A percentile compares a stretch with the other conserved stretches of the same genome.
These are phyloP conservation scores for Caradrina clavipalpis DNA, from an alignment of 2,888 invertebrate species.

Conservation along the genomic window DNA sequence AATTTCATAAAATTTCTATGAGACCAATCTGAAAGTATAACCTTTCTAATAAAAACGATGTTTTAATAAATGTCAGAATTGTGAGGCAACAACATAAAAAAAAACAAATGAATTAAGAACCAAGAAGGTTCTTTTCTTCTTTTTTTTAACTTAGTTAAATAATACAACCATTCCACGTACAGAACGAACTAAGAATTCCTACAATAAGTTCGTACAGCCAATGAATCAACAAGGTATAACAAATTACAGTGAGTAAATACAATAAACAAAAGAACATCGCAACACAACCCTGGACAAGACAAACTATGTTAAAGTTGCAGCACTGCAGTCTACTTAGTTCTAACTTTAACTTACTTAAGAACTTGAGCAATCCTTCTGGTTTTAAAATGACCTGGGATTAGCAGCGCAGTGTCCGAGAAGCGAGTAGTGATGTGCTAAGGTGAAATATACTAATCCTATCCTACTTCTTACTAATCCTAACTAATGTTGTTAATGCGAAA, in stretches of 20 bases:
- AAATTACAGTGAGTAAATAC: background rate
- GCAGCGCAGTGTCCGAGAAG: conserved; percentile 13
- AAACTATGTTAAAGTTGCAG: conserved; percentile 29
- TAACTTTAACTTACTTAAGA: conserved; percentile 14
- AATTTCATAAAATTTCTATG: too few relatives aligned
- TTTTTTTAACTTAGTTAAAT: too few relatives aligned
- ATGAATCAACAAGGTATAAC: conserved; percentile 15
- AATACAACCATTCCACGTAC: too few relatives aligned
- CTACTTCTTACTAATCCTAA: too few relatives aligned
- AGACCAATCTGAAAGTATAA: too few relatives aligned
- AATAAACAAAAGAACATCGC: conserved; percentile 10
- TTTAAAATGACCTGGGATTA: conserved; percentile 29
- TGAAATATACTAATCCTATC: conserved; percentile 55
- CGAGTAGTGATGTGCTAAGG: conserved; percentile 41
- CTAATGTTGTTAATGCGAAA: too few relatives aligned
- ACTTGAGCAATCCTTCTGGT: conserved; percentile 7
- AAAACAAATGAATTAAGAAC: background rate
- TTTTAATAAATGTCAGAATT: background rate
- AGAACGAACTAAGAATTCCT: too few relatives aligned
- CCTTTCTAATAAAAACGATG: too few relatives aligned
- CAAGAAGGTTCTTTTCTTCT: too few relatives aligned
- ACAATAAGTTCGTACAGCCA: background rate
- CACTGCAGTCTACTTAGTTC: conserved; percentile 9
- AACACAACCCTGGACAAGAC: conserved; percentile 5
- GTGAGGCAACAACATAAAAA: too few relatives aligned